A percentile compares a stretch with the other conserved stretches of the same genome.
phyloP scores from a whole-genome alignment of 1,140 invertebrate species.

The Aradophagus sp. region DNA sequence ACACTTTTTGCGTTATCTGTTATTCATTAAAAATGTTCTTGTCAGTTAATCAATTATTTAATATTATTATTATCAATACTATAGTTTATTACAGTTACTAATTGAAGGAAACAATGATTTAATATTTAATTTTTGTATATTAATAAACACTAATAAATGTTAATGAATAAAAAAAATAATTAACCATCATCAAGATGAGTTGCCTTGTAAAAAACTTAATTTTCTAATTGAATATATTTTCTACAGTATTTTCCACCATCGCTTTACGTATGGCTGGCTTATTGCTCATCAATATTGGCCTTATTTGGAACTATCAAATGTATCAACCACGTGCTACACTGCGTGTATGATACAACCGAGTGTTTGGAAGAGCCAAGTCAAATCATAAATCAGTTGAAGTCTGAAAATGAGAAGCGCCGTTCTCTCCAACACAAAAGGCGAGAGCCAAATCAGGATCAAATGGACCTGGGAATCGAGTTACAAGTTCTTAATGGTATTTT shows the following conservation, averaged over 20 bases:
- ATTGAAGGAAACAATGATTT: no score
- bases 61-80: no score
- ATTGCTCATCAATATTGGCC: slow-evolving; percentile 87
- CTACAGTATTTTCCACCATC: slow-evolving; percentile 89
- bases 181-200: no score
- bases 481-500: slow-evolving; percentile 79
- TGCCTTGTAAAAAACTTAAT: no score
- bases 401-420: slow-evolving; percentile 70
- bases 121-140: no score
- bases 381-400: slow-evolving; percentile 67
- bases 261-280: slow-evolving; percentile 89
- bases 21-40: no score
- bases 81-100: no score
- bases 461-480: slow-evolving; percentile 84
- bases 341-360: slow-evolving; percentile 96
- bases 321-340: slow-evolving; percentile 93
- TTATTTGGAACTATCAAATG: slow-evolving; percentile 90
- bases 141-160: no score
- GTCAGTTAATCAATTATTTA: no score
- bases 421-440: slow-evolving; percentile 64
- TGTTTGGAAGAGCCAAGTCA: slow-evolving; percentile 81
- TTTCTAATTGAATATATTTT: slow-evolving; percentile 3
- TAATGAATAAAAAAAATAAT: no score
- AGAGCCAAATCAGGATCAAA: slow-evolving; percentile 68
- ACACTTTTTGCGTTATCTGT: no score